phyloP scores from a whole-genome alignment of 1,140 invertebrate species.

The Aphelenchoides avenae region DNA sequence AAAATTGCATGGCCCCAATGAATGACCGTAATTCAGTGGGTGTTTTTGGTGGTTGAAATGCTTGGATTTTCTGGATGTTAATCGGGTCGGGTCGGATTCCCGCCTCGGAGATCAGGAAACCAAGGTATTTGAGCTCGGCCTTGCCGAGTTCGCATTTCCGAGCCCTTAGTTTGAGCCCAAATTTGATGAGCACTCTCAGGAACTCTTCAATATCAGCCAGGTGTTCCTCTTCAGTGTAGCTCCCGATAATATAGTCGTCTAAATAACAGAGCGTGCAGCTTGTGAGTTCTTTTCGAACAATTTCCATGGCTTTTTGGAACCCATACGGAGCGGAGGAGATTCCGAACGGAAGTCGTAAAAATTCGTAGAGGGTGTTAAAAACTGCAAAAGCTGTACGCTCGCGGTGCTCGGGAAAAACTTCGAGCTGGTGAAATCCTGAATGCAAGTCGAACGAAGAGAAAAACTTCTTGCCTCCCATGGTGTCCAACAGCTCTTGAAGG shows the following conservation, averaged over 20 bases:
- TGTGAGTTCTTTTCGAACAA: neutral
- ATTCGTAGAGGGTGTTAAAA: constrained; percentile 4
- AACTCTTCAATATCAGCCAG: constrained; percentile 14
- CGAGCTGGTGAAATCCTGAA: constrained; percentile 19
- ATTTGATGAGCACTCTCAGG: neutral
- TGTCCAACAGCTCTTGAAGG: constrained; percentile 8
- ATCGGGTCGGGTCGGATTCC: constrained; percentile 12
- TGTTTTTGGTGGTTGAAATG: constrained; percentile 14
- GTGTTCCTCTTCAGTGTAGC: constrained; percentile 9
- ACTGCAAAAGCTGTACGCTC: constrained; percentile 19
- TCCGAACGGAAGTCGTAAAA: constrained; percentile 14
- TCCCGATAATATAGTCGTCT: constrained; percentile 20
- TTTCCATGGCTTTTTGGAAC: constrained; percentile 18
- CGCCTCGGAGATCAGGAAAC: constrained; percentile 9
- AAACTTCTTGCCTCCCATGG: constrained; percentile 4
- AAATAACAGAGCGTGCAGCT: constrained; percentile 19
- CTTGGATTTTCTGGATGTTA: constrained; percentile 8
- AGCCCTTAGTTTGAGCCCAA: constrained; percentile 12
- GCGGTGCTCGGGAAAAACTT: neutral
- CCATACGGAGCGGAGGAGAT: constrained; percentile 3
- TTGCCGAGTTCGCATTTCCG: constrained; percentile 19
- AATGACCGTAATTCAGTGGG: constrained; percentile 22
- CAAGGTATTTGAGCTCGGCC: constrained; percentile 13
- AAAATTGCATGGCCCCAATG: constrained; percentile 19
- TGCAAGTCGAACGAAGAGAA: constrained; percentile 9